phyloP scores from a whole-genome alignment of 2,797 vertebrate genomes.

The Leuciscus waleckii region DNA sequence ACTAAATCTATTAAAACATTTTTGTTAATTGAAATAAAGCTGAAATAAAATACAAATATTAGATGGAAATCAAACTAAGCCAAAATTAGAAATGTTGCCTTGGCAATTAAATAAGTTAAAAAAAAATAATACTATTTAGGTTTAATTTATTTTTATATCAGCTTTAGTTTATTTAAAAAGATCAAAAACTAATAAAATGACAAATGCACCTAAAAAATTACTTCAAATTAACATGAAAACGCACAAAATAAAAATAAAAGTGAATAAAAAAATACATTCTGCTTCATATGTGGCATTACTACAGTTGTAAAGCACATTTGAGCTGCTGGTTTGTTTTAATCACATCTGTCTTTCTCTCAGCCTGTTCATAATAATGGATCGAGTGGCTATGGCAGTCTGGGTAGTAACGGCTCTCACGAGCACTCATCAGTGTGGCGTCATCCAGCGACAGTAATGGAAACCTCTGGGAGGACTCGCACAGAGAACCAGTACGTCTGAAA shows the following conservation, averaged over 20 bases:
- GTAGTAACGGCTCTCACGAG: constrained; percentile 89
- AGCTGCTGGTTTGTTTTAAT: neutral
- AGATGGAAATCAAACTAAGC: neutral
- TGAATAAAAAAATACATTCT: neutral
- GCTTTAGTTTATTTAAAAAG: neutral
- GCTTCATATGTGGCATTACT: neutral
- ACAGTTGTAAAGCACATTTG: neutral
- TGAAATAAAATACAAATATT: no score
- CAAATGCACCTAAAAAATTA: neutral
- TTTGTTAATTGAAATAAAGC: neutral
- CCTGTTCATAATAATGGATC: constrained; percentile 87
- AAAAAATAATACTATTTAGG: no score
- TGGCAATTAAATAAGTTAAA: no score
- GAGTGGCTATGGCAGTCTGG: constrained; percentile 88
- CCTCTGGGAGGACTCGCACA: constrained; percentile 78
- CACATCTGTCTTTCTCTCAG: constrained; percentile 66
- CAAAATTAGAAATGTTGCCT: neutral
- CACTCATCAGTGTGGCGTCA: constrained; percentile 84
- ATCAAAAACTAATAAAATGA: neutral
- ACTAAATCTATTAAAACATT: neutral
- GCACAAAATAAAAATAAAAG: neutral
- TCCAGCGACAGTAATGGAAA: constrained; percentile 90
- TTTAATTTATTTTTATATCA: no score
- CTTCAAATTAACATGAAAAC: neutral
- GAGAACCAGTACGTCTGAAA: constrained; percentile 78